Evolutionary conservation across 2,888 invertebrate species (phyloP), one percentile per base, ranked within the genome.

Genomic region (Arge pagana): DNA sequence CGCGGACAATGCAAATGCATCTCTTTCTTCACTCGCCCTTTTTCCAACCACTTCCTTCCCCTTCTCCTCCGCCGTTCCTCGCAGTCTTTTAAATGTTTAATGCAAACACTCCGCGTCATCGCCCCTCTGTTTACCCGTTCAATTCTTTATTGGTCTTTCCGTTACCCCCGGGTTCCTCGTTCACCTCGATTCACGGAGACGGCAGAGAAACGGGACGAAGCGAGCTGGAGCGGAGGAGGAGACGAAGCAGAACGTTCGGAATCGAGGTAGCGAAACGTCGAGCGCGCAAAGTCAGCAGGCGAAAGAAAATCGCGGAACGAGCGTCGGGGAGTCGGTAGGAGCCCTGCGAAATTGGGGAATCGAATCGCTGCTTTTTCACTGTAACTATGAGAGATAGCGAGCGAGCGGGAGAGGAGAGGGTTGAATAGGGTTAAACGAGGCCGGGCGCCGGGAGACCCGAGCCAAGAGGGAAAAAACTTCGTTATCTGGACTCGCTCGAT

Each of bases 1-100:
- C 62, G 65, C 65, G 58, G 61, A n/a, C n/a, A 63, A 74, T 72
- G 72, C 68, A 71, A 73, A 74, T 73, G 69, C 67, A 61, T 64
- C 62, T 68, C 64, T 66, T 66, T 72, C 72, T 72, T 71, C 67
- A 67, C 61, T 57, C 53, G 57, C 55, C n/a, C 15, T 31, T 33
- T 31, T 30, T 42, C 28, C n/a, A n/a, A n/a, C n/a, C n/a, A 1
- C 28, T 30, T 30, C 5, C 1, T 19, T n/a, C n/a, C 28, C 6
- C 11, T 26, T 15, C 23, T 15, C 15, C 11, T 19, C 28, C 28
- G 28, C 28, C 28, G 2, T n/a, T 10, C 28, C 28, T n/a, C 28
- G 2, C 28, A n/a, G 1, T n/a, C 4, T 67, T 71, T 71, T 73
- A 67, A 74, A 74, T 72, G 71, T 66, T 71, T 70, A 71, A 73